Conservation (phyloP, 1,140 invertebrate genomes). For the Trissolcus basalis region DNA sequence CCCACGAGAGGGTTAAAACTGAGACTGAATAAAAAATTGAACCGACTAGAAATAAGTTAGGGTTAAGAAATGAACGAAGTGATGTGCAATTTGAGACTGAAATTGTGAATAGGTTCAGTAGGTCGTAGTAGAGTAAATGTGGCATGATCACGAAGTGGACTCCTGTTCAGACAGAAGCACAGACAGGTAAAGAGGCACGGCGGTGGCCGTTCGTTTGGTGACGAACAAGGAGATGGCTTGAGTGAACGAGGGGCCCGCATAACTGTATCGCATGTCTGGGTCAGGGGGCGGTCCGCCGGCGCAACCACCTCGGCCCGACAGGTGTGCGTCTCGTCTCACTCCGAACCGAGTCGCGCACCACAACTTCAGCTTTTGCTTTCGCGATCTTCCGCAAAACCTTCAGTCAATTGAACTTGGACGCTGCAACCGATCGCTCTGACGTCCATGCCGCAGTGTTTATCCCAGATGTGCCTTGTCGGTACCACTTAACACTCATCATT, state of each 20-base stretch:
- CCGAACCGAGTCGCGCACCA: slow-evolving; percentile 66
- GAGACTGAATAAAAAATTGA: no score
- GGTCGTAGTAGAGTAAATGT: slow-evolving; percentile 47
- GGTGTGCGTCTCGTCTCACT: slow-evolving; percentile 76
- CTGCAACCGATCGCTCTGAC: neutral
- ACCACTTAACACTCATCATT: no score
- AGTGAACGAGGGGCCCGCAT: slow-evolving; percentile 72
- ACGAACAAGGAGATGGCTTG: slow-evolving; percentile 65
- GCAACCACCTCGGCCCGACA: slow-evolving; percentile 74
- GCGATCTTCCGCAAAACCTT: slow-evolving; percentile 1
- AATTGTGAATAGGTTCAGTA: slow-evolving; percentile 44
- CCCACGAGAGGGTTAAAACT: no score
- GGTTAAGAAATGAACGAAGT: no score
- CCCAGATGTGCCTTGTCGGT: no score
- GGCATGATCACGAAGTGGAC: slow-evolving; percentile 31
- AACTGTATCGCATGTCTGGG: slow-evolving; percentile 79
- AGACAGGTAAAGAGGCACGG: slow-evolving; percentile 33
- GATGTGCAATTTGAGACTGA: neutral
- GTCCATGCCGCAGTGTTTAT: neutral
- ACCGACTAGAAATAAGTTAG: no score
- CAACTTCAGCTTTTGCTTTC: slow-evolving; percentile 56
- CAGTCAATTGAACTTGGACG: neutral
- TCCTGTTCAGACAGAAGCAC: slow-evolving; percentile 18
- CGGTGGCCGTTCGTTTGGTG: slow-evolving; percentile 32
- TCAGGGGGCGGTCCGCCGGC: slow-evolving; percentile 78